phyloP scores from a whole-genome alignment of 2,113 vertebrate genomes.

The Ictalurus furcatus region DNA sequence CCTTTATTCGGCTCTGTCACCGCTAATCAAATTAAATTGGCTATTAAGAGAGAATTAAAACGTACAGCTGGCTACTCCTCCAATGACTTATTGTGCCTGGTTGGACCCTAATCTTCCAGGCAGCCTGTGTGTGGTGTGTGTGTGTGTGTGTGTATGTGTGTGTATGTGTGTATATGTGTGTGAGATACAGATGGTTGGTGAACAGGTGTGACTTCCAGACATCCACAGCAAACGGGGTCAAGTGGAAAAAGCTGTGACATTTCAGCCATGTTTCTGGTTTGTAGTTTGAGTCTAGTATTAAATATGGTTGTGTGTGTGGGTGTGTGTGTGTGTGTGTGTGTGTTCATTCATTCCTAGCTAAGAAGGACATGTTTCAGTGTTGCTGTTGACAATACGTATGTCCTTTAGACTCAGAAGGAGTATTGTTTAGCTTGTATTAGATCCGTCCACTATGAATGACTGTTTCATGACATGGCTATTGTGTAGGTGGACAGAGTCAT shows the following conservation, averaged over 20 bases:
- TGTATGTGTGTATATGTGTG: neutral
- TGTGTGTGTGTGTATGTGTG: neutral
- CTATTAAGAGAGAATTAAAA: conserved; percentile 49
- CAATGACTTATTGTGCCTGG: conserved; percentile 42
- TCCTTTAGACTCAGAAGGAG: neutral
- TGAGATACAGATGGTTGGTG: conserved; percentile 36
- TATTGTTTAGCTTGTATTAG: neutral
- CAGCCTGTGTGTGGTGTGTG: conserved; percentile 14
- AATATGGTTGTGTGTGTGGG: neutral
- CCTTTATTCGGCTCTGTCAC: conserved; percentile 47
- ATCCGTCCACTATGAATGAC: neutral
- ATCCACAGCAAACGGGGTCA: conserved; percentile 38
- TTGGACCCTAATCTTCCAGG: conserved; percentile 39
- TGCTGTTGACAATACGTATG: neutral
- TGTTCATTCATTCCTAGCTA: conserved; percentile 17
- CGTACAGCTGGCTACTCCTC: conserved; percentile 45
- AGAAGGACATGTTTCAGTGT: conserved; percentile 1
- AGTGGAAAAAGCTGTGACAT: conserved; percentile 43
- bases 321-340: neutral
- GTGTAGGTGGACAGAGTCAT: neutral
- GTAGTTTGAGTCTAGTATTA: neutral
- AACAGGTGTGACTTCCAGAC: conserved; percentile 40
- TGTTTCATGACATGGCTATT: neutral
- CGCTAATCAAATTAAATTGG: conserved; percentile 50
- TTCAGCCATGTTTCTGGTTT: conserved; percentile 3